phyloP scores from a whole-genome alignment of 1,140 invertebrate genomes.

The Drosophila kohkoa region DNA sequence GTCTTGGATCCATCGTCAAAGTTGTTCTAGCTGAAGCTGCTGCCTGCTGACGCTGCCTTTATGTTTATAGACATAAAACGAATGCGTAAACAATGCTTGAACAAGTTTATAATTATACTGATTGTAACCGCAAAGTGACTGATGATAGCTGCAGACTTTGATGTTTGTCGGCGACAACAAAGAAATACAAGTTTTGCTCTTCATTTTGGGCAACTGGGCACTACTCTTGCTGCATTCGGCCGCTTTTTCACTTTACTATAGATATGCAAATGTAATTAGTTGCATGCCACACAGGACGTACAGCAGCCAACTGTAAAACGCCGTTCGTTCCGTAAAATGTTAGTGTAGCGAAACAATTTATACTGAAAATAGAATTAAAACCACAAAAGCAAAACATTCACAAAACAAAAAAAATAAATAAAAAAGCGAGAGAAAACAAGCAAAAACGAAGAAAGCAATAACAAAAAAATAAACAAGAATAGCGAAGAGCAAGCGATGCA shows the following conservation, averaged over 20 bases:
- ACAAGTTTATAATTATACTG: constrained; percentile 80
- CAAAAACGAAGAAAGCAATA: constrained; percentile 43
- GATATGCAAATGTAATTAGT: constrained; percentile 83
- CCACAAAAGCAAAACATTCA: constrained; percentile 80
- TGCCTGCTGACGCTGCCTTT: constrained; percentile 11
- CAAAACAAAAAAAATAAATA: constrained; percentile 29
- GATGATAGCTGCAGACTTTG: constrained; percentile 36
- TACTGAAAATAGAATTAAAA: constrained; percentile 83
- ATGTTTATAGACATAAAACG: constrained; percentile 61
- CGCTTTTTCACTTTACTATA: constrained; percentile 66
- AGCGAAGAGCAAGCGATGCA: constrained; percentile 54
- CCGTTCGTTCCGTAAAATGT: constrained; percentile 73
- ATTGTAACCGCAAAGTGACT: constrained; percentile 59
- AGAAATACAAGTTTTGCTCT: constrained; percentile 1
- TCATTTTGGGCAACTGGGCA: constrained; percentile 2
- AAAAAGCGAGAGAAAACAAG: constrained; percentile 19
- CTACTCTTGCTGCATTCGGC: constrained; percentile 30
- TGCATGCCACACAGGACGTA: constrained; percentile 65
- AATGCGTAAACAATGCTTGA: constrained; percentile 59
- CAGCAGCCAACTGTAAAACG: constrained; percentile 66
- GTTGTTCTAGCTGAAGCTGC: constrained; percentile 37
- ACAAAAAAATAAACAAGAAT: constrained; percentile 48
- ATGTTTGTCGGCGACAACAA: constrained; percentile 22
- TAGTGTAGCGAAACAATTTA: constrained; percentile 80
- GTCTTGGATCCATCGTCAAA: constrained; percentile 39